Base-by-base conservation (phyloP, 2,797 vertebrate species). In the Allochrocebus solatus region DNA sequence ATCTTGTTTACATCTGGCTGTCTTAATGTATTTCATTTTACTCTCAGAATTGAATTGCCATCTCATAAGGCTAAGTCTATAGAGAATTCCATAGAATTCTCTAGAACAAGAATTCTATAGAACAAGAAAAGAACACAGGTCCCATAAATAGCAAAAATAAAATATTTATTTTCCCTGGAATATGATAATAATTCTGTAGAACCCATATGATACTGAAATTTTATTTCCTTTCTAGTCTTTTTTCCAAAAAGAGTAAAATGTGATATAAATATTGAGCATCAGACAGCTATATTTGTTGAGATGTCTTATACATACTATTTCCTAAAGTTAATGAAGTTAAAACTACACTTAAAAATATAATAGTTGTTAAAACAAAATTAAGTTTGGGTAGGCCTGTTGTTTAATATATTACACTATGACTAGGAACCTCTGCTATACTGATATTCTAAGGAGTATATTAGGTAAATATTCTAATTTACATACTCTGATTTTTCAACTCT, bases 281-380 rank as follows among this genome's bases (percentile, higher is more conserved):
- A 83, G 72, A 94, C 21, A 78, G 8, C 5, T 96, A 4, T 24
- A 81, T 74, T 87, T 94, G 74, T 89, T 87, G n/a, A 88, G 3
- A 70, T 72, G 19, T 19, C 28, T 88, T 91, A 8, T 70, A 30
- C 70, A 84, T 64, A 24, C 12, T 61, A 82, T 50, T 95, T 95
- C 80, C 67, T 95, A 84, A 39, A 89, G 6, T 75, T 84, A 94
- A 90, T 74, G 16, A 94, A 39, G 24, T 79, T 84, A 90, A 19
- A 90, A 59, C 7, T 50, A 75, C 55, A n/a, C n/a, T 48, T 82
- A 21, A 92, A 98, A 96, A 79, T 81, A 21, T 76, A 95, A 94
- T 26, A 80, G n/a, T 61, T 91, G 1, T 50, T 53, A 79, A 75
- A 93, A 70, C 36, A 70, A 94, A 91, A 85, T 78, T 89, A 82